Evolutionary conservation across 2,797 vertebrate species (phyloP), one percentile per base, ranked within the genome.

Genomic region (Squalus acanthias): DNA sequence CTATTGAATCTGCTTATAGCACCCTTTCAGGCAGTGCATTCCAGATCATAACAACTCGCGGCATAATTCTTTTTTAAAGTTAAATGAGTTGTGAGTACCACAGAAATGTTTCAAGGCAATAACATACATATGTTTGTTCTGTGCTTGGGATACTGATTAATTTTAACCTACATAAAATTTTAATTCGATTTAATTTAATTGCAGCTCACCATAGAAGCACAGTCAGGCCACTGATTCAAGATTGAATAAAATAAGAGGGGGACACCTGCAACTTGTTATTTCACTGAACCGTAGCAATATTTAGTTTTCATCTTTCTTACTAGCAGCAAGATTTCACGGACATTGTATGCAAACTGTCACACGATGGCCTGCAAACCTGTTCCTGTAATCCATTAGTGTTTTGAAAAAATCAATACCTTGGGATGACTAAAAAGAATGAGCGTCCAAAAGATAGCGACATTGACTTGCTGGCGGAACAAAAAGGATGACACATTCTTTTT

Each of bases 281-380:
- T 92, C 33, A 39, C 17, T 92, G 89, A 39, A 67, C 33, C 26
- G n/a, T 24, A 72, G 46, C 22, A 69, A 72, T 29, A 39, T 70
- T 95, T 74, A 95, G 50, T 95, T 95, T 95, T 29, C 69, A 7
- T 74, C 67, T 53, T 95, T 74, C 94, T 17, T 53, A 95, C 67
- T 29, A 33, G 94, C 46, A 53, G 39, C 24, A 72, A 72, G 12
- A 74, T 72, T 29, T 95, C 94, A 74, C 24, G 5, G 39, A 65
- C 46, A 53, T 29, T 95, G 24, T 74, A 95, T 95, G 46, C 94
- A 74, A 95, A 95, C 67, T 74, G 94, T 50, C 69, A 74, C 24
- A 95, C n/a, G 46, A 95, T 95, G 67, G 39, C 94, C 69, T 74
- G 46, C 13, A 95, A 53, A 12, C 94, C 1, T 95, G 46, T 53